Percentiles rank a stretch among this genome's conserved stretches.
phyloP scores from a whole-genome alignment of 2,113 vertebrate species.

The Chlorocebus sabaeus region DNA sequence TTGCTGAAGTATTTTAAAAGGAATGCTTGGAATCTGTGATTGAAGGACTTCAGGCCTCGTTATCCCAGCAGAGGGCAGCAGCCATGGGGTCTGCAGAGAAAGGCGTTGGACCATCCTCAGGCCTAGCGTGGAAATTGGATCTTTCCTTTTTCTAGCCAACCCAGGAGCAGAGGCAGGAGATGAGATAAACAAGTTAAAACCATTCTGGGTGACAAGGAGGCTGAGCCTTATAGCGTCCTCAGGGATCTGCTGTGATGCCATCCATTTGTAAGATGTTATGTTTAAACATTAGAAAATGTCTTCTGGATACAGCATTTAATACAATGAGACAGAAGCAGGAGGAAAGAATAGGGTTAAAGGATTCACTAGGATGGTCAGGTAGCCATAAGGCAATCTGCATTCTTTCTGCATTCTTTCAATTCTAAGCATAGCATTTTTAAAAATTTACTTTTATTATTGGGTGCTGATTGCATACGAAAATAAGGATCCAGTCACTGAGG shows the following conservation, averaged over 20 bases:
- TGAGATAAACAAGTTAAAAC: background rate
- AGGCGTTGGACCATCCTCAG: background rate
- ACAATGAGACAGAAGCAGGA: background rate
- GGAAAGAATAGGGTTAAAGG: background rate
- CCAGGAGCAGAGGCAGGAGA: background rate
- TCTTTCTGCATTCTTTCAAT: background rate
- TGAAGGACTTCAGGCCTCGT: background rate
- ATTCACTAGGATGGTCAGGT: background rate
- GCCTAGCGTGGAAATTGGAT: background rate
- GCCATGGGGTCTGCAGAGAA: too few relatives aligned
- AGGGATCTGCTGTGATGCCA: background rate
- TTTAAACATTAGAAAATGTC: background rate
- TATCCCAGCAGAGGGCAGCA: background rate
- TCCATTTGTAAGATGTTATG: background rate
- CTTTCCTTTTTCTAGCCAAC: background rate
- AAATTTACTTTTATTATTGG: slow-evolving; percentile 12
- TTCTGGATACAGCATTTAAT: background rate
- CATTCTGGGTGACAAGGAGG: background rate
- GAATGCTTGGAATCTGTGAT: background rate
- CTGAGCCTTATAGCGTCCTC: background rate
- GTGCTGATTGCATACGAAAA: slow-evolving; percentile 21
- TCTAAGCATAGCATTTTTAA: background rate
- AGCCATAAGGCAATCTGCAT: background rate
- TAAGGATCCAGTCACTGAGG: background rate
- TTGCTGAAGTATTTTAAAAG: background rate